These are phyloP conservation scores for Acleris holmiana DNA, from an alignment of 2,888 invertebrate species.

Conservation along the genomic window DNA sequence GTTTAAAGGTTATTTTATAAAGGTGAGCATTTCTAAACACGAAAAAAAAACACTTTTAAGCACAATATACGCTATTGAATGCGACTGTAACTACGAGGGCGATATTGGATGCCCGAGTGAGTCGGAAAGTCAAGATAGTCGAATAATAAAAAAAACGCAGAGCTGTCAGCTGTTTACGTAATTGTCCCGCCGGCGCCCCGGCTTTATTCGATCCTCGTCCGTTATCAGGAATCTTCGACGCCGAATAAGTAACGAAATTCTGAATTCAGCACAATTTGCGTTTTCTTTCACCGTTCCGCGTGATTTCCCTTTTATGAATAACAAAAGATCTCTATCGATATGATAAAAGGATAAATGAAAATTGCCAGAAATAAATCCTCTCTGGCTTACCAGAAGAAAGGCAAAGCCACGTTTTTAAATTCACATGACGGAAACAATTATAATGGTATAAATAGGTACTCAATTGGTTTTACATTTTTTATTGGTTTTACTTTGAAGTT, in stretches of 20 bases:
- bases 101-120: too few species aligned
- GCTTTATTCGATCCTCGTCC: conserved; percentile 63
- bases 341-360: conserved; percentile 56
- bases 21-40: too few species aligned
- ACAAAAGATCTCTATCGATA: conserved; percentile 59
- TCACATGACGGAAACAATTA: too few species aligned
- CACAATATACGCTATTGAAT: too few species aligned
- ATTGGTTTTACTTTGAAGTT: too few species aligned
- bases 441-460: too few species aligned
- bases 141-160: background rate
- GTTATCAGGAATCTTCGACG: conserved; percentile 65
- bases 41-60: too few species aligned
- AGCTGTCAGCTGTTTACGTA: background rate
- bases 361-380: conserved; percentile 48
- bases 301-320: conserved; percentile 47
- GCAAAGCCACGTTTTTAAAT: too few species aligned
- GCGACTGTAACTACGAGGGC: too few species aligned
- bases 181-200: conserved; percentile 33
- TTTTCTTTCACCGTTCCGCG: conserved; percentile 50
- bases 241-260: conserved; percentile 69
- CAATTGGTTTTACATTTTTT: too few species aligned
- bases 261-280: conserved; percentile 65
- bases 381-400: conserved; percentile 37
- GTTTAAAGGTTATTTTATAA: too few species aligned
- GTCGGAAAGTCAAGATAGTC: too few species aligned